Percentiles rank a stretch among this genome's conserved stretches.
Conservation (phyloP, 2,797 vertebrate species). For the Microcaecilia unicolor region DNA sequence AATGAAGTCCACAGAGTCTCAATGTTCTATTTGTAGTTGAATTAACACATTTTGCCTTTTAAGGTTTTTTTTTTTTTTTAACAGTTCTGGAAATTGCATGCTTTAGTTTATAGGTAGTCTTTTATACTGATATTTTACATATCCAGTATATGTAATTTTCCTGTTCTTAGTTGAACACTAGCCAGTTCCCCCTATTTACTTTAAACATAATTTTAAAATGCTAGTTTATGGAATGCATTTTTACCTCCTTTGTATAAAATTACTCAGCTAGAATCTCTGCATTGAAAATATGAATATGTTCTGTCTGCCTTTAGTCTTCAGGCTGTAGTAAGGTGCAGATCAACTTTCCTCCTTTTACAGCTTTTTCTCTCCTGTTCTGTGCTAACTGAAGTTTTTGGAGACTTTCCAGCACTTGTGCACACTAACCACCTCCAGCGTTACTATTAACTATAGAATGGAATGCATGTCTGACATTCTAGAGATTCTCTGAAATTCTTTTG, state of each 20-base stretch:
- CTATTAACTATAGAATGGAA: conserved; percentile 30
- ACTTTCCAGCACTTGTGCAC: conserved; percentile 26
- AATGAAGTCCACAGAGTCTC: too few relatives aligned
- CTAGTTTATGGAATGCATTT: conserved; percentile 22
- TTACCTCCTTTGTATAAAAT: conserved; percentile 33
- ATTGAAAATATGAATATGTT: conserved; percentile 23
- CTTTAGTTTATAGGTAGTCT: conserved; percentile 63
- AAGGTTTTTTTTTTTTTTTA: too few relatives aligned
- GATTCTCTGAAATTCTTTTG: too few relatives aligned
- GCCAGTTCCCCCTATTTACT: conserved; percentile 62
- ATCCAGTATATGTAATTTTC: conserved; percentile 69
- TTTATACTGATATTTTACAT: conserved; percentile 65
- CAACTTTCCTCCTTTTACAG: neutral
- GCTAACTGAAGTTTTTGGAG: too few relatives aligned
- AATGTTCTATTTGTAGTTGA: too few relatives aligned
- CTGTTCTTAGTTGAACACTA: conserved; percentile 54
- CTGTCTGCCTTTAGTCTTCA: conserved; percentile 16
- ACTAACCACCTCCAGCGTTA: conserved; percentile 50
- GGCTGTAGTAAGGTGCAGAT: neutral
- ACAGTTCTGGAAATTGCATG: too few relatives aligned
- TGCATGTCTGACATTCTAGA: conserved; percentile 42
- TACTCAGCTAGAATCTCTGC: conserved; percentile 13
- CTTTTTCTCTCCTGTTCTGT: too few relatives aligned
- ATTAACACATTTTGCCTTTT: too few relatives aligned
- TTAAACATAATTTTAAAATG: conserved; percentile 45